Conservation (phyloP, 2,113 vertebrate genomes). For the Aspidoscelis tigris region DNA sequence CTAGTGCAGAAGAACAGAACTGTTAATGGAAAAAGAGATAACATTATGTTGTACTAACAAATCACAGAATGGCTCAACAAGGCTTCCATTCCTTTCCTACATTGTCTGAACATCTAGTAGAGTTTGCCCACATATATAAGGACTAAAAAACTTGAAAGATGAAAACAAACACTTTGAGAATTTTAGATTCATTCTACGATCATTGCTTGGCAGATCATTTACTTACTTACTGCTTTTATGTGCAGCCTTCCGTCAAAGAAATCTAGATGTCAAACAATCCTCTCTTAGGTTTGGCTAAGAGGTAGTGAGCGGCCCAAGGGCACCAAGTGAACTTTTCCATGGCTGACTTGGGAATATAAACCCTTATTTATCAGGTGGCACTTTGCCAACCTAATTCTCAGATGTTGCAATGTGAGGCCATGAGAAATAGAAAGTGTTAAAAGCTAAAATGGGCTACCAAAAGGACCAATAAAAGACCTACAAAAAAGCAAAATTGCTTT, state of each 20-base stretch:
- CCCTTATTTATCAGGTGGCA: no score
- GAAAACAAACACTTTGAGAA: neutral
- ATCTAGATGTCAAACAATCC: no score
- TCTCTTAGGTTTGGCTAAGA: no score
- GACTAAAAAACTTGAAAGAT: neutral
- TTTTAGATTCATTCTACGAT: neutral
- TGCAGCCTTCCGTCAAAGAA: no score
- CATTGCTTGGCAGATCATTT: neutral
- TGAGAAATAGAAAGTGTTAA: neutral
- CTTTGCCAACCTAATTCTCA: no score
- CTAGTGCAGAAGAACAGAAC: neutral
- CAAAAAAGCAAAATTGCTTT: slow-evolving; percentile 1
- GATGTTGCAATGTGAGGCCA: no score
- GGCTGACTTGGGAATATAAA: no score
- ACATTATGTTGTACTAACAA: neutral
- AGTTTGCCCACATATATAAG: neutral
- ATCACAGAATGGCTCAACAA: no score
- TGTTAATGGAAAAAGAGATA: neutral
- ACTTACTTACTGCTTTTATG: no score
- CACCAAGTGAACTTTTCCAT: no score
- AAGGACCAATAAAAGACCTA: neutral
- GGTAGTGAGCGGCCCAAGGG: no score
- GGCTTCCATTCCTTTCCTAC: neutral
- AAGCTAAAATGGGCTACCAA: neutral
- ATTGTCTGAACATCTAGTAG: neutral